Evolutionary conservation across 2,888 invertebrate species (phyloP).

Genomic region (Cactoblastis cactorum): DNA sequence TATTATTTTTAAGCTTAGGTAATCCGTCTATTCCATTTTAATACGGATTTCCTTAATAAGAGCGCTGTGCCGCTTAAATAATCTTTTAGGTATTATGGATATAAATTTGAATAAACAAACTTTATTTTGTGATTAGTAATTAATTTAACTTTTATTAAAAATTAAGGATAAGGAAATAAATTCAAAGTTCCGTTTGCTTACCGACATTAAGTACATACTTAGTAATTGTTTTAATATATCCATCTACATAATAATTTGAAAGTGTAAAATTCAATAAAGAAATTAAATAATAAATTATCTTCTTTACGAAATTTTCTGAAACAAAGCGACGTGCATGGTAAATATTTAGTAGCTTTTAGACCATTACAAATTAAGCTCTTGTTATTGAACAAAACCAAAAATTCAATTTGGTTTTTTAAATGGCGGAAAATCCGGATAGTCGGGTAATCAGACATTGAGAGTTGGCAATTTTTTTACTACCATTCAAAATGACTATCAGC

Average conservation of each 20-base stretch:
- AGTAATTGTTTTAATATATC: too few relatives aligned
- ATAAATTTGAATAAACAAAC: background rate
- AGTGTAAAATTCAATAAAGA: too few relatives aligned
- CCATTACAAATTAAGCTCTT: background rate
- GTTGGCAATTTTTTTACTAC: too few relatives aligned
- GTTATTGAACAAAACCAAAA: background rate
- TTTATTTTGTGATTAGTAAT: background rate
- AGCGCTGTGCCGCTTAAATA: conserved; percentile 2
- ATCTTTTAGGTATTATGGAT: background rate
- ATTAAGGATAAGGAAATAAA: background rate
- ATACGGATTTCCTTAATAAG: conserved; percentile 1
- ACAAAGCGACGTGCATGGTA: too few relatives aligned
- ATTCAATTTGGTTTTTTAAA: background rate
- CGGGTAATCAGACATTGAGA: background rate
- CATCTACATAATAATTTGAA: too few relatives aligned
- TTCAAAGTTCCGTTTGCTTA: too few relatives aligned
- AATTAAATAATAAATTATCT: too few relatives aligned
- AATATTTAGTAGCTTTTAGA: too few relatives aligned
- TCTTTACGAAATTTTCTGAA: too few relatives aligned
- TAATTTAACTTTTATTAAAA: background rate
- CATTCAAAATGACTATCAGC: too few relatives aligned
- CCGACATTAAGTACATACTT: too few relatives aligned
- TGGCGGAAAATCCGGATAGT: background rate
- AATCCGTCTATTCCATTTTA: conserved; percentile 1
- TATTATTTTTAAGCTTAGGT: background rate